Evolutionary conservation across 2,888 invertebrate species (phyloP).

Genomic region (Tuberolachnus salignus): DNA sequence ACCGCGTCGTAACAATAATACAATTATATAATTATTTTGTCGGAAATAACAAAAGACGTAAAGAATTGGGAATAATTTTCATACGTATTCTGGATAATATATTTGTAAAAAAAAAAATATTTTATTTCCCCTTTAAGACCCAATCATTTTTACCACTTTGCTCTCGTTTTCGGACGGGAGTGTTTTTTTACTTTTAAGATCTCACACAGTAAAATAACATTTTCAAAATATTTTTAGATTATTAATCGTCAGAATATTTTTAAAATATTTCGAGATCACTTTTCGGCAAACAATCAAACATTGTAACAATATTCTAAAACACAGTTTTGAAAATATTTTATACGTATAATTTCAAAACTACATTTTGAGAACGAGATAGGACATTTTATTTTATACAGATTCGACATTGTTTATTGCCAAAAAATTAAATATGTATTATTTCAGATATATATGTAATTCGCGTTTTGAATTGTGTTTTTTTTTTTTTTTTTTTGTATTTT

Average conservation of each 20-base stretch:
- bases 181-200: too few species aligned
- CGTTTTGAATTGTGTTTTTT: too few species aligned
- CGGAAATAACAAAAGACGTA: too few species aligned
- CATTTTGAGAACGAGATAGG: not conserved
- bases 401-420: not conserved
- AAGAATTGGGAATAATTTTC: too few species aligned
- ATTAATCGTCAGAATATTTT: constrained; percentile 21
- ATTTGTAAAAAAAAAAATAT: too few species aligned
- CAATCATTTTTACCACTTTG: too few species aligned
- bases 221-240: constrained; percentile 6
- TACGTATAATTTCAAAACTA: not conserved
- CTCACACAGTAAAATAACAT: constrained; percentile 26
- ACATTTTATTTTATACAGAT: not conserved
- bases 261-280: constrained; percentile 28
- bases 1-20: too few species aligned
- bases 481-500: too few species aligned
- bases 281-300: constrained; percentile 19
- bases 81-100: too few species aligned
- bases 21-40: too few species aligned
- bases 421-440: not conserved
- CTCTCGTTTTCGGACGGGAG: too few species aligned
- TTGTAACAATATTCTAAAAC: not conserved
- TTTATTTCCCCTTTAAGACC: too few species aligned
- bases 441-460: not conserved
- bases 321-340: constrained; percentile 7